Percentiles rank a stretch among this genome's conserved stretches.
phyloP scores from a whole-genome alignment of 2,797 vertebrate genomes.

The Nothura maculosa region DNA sequence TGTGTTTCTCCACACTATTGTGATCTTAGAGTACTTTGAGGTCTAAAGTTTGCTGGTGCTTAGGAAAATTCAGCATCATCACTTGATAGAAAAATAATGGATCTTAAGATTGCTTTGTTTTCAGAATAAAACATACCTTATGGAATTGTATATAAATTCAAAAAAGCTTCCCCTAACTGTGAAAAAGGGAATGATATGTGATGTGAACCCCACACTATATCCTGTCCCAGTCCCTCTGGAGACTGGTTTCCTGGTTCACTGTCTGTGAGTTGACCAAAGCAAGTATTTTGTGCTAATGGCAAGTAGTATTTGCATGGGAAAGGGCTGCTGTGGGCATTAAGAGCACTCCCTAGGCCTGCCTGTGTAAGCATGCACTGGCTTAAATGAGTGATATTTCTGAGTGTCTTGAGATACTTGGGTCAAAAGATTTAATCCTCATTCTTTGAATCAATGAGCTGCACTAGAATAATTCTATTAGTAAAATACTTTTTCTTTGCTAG shows the following conservation, averaged over 20 bases:
- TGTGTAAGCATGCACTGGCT: rapidly evolving
- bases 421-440: not conserved
- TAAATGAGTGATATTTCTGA: not conserved
- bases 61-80: not conserved
- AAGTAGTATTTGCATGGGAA: not conserved
- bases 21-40: slow-evolving; percentile 15
- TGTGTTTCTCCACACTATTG: slow-evolving; percentile 5
- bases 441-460: not conserved
- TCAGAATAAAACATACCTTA: not conserved
- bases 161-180: slow-evolving; percentile 7
- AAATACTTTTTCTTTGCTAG: not conserved
- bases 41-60: not conserved
- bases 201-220: rapidly evolving
- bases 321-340: not conserved
- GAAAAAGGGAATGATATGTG: not conserved
- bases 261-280: rapidly evolving
- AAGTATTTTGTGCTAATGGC: rapidly evolving
- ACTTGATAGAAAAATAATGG: not conserved
- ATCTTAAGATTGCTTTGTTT: not conserved
- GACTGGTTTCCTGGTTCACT: rapidly evolving
- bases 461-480: not conserved
- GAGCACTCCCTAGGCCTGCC: rapidly evolving
- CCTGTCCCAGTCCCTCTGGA: not conserved
- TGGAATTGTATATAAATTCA: not conserved
- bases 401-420: not conserved